Base-by-base conservation (phyloP, 2,797 vertebrate species). In the Schizopygopsis pylzovi region DNA sequence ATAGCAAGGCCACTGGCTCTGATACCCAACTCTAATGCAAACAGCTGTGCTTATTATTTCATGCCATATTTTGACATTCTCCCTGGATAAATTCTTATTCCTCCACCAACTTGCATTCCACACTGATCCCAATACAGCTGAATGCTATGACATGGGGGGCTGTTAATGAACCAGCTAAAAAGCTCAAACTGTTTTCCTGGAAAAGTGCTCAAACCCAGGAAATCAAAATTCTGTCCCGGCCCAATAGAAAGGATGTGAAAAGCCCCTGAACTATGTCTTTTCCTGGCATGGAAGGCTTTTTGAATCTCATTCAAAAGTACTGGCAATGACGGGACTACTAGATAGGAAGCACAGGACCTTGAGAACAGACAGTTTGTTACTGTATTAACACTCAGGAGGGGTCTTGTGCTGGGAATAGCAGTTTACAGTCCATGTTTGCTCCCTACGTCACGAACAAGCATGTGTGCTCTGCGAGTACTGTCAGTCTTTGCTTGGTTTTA, bases 201-300 rank as follows among this genome's bases (percentile, higher is more conserved):
- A 85, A 85, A 85, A 68, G 22, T 37, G 70, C 70, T 76, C 79
- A 39, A 80, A 65, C 45, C 78, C 83, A 85, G 81, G 63, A 86
- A 86, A 70, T 83, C 65, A 41, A 85, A 82, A 49, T 54, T 68
- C 13, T 39, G 28, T 68, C 79, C 45, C 4, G 22, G 18, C 45
- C 45, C 33, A 68, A 39, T 54, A 70, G 63, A 10, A 39, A 54
- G 45, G 67, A 54, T 81, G 47, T 82, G 47, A 70, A 82, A 28
- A 45, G 16, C 5, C 59, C 41, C 16, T 25, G 43, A 79, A 79
- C n/a, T 65, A 33, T 79, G 43, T 47, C 79, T 80, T 79, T 63
- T 41, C 77, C 25, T 79, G 77, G 79, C 61, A 80, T 0, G 45
- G 61, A 68, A 67, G 52, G 67, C 33, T 72, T 72, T 72, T 59